Base-by-base conservation (phyloP, 2,888 invertebrate genomes). In the Gerris lacustris region DNA sequence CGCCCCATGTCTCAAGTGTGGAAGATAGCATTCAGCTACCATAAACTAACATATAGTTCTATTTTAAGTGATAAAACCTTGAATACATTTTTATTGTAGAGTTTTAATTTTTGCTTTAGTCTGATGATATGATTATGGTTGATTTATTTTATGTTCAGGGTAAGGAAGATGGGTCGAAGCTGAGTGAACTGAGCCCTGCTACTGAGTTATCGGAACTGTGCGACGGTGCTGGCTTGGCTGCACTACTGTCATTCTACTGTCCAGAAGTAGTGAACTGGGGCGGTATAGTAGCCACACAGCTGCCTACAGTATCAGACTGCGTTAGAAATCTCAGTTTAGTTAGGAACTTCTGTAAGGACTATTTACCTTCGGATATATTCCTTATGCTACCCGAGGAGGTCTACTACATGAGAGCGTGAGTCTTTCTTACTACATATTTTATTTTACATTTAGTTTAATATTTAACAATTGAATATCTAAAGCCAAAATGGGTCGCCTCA, bases 381-480 rank as follows among this genome's bases (percentile, higher is more conserved):
- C 94, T 95, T 81, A 90, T 96, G 86, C 87, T 90, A 82, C 92
- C 94, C n/a, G 96, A 96, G 81, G 96, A 97, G 81, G 88, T 96
- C 76, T 91, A 95, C 63, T 96, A 94, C 79, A 91, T 94, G 87
- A 86, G 93, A 81, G 92, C 93, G 90, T 91, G 79, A 81, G 82
- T 80, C 45, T 31, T 15, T 5, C 62, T 67, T 6, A 6, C 6
- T n/a, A 45, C 67, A 45, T 67, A 15, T 45, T 7, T 73, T 70
- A 7, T 64, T 11, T 31, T 31, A 31, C 31, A 4, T 31, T 31
- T 44, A 68, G 5, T 72, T 69, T 71, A 63, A 6, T 66, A 2
- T 66, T 11, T 18, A 63, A 7, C 15, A 17, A 55, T 11, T 55
- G 9, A 11, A 55, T 55, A 15, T 62, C n/a, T 62, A 2, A 62